Evolutionary conservation across 2,888 invertebrate species (phyloP).

Genomic region (Gymnocheta viridis): DNA sequence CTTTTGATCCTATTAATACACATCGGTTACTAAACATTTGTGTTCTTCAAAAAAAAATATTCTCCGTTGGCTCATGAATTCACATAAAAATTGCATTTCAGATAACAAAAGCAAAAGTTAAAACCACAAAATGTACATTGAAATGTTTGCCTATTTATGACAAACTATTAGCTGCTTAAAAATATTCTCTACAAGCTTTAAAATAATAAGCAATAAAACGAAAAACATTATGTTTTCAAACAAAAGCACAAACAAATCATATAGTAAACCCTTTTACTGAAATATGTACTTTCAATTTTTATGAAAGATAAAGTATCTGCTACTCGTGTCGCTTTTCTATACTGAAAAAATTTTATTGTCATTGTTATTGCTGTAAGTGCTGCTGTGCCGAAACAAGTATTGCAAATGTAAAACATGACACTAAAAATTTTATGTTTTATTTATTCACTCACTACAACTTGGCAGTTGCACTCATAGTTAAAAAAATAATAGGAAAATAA

Average conservation of each 20-base stretch:
- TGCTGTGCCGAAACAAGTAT: constrained; percentile 62
- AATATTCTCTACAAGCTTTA: background rate
- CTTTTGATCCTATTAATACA: too few relatives aligned
- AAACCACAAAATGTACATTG: background rate
- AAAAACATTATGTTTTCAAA: background rate
- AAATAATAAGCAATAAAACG: background rate
- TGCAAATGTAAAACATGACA: constrained; percentile 76
- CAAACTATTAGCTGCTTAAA: background rate
- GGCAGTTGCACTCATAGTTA: constrained; percentile 32
- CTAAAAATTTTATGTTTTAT: constrained; percentile 73
- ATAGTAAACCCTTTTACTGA: too few relatives aligned
- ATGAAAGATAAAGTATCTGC: constrained; percentile 23
- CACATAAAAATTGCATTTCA: too few relatives aligned
- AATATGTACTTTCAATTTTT: background rate
- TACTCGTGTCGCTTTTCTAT: background rate
- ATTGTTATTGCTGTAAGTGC: constrained; percentile 14
- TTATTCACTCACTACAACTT: constrained; percentile 52
- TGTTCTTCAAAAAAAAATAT: too few relatives aligned
- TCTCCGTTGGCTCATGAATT: too few relatives aligned
- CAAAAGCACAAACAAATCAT: too few relatives aligned
- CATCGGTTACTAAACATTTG: too few relatives aligned
- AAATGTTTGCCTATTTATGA: background rate
- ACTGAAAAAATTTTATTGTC: background rate
- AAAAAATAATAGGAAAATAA: background rate
- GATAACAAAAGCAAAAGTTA: background rate